Evolutionary conservation across 2,113 vertebrate species (phyloP).

Genomic region (Notarius quadriscutis): DNA sequence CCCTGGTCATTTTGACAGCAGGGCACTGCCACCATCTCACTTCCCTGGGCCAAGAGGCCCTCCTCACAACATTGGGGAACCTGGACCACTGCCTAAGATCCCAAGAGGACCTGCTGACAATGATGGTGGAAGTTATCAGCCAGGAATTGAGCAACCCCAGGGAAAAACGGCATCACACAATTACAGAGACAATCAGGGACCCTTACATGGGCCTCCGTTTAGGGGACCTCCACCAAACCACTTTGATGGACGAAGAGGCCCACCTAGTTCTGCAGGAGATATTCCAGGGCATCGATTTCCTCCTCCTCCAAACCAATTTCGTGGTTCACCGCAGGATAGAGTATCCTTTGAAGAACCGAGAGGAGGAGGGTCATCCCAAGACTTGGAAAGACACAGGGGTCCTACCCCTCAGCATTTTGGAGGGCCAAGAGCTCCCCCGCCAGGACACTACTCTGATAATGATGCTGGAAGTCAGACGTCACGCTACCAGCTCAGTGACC

Average conservation of each 20-base stretch:
- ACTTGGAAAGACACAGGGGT: slow-evolving; percentile 78
- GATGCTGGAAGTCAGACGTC: slow-evolving; percentile 57
- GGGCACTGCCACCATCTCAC: slow-evolving; percentile 77
- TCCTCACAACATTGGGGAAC: slow-evolving; percentile 78
- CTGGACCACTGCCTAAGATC: slow-evolving; percentile 66
- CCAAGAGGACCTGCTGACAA: slow-evolving; percentile 61
- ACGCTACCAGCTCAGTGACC: slow-evolving; percentile 81
- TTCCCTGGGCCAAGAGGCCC: slow-evolving; percentile 78
- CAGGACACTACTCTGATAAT: slow-evolving; percentile 66
- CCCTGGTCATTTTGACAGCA: slow-evolving; percentile 75
- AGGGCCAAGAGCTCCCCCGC: slow-evolving; percentile 71
- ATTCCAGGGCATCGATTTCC: slow-evolving; percentile 66
- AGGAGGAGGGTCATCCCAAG: slow-evolving; percentile 75
- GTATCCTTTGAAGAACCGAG: slow-evolving; percentile 85
- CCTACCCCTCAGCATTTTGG: slow-evolving; percentile 76
- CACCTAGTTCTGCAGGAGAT: slow-evolving; percentile 58
- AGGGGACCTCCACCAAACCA: slow-evolving; percentile 68
- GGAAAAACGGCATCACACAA: slow-evolving; percentile 57
- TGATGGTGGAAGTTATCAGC: slow-evolving; percentile 61
- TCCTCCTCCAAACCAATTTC: slow-evolving; percentile 75
- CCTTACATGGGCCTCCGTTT: slow-evolving; percentile 59
- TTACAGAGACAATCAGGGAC: slow-evolving; percentile 65
- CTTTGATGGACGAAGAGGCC: slow-evolving; percentile 76
- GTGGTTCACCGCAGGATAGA: slow-evolving; percentile 76
- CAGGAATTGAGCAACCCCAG: slow-evolving; percentile 62